Conservation (phyloP, 35 echinoderm and acorn worm genomes). For the Lytechinus variegatus region DNA sequence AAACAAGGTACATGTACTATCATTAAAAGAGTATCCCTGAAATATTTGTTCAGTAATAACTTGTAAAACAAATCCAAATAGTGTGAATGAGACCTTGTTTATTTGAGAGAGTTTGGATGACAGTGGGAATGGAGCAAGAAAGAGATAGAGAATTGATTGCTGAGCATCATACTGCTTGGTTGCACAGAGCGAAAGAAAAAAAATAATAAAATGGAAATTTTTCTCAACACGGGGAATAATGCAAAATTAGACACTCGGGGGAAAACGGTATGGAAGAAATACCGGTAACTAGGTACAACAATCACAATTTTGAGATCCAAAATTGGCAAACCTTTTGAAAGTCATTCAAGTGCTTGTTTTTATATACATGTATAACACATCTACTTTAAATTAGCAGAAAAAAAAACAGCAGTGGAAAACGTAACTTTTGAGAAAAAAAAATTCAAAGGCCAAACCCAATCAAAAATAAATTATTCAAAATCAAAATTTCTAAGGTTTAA, state of each 20-base stretch:
- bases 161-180: background rate
- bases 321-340: background rate
- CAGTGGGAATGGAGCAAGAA: background rate
- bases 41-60: too few relatives aligned
- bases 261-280: too few relatives aligned
- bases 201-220: background rate
- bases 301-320: background rate
- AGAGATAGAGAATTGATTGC: background rate
- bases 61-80: background rate
- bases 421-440: too few relatives aligned
- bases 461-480: too few relatives aligned
- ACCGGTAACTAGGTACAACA: background rate
- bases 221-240: background rate
- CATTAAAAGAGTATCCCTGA: too few relatives aligned
- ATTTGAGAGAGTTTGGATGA: background rate
- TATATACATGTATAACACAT: too few relatives aligned
- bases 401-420: too few relatives aligned
- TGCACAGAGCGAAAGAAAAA: background rate
- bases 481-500: too few relatives aligned
- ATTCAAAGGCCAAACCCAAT: too few relatives aligned
- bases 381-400: too few relatives aligned
- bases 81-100: background rate
- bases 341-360: background rate
- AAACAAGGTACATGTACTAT: too few relatives aligned
- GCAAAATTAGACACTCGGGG: background rate